Evolutionary conservation across 2,113 vertebrate species (phyloP).

Genomic region (Microcebus tavaratra): DNA sequence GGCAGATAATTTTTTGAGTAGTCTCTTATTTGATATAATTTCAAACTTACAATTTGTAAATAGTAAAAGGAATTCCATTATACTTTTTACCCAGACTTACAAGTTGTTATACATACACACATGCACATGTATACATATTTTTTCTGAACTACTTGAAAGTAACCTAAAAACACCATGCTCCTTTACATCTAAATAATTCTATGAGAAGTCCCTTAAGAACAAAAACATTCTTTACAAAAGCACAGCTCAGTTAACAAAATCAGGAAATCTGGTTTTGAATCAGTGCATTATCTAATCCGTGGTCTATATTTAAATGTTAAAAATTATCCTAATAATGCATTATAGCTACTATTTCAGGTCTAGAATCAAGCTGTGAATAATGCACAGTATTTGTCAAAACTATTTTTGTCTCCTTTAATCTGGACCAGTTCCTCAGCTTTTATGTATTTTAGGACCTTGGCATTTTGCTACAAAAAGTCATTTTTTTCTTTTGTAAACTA

Average conservation of each 20-base stretch:
- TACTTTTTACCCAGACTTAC: neutral
- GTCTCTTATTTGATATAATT: neutral
- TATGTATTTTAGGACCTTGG: neutral
- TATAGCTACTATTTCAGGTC: neutral
- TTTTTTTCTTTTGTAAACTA: neutral
- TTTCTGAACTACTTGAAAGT: neutral
- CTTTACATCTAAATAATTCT: neutral
- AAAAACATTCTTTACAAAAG: neutral
- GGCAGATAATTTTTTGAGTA: neutral
- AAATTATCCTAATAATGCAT: neutral
- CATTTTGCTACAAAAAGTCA: neutral
- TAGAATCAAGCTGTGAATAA: neutral
- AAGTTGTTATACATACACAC: neutral
- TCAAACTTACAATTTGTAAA: neutral
- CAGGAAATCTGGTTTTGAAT: neutral
- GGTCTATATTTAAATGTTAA: neutral
- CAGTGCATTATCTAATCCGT: neutral
- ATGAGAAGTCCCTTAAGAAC: neutral
- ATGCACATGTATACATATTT: neutral
- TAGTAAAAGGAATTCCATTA: neutral
- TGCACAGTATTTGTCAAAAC: neutral
- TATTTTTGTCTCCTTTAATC: conserved; percentile 42
- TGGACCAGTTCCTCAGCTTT: neutral
- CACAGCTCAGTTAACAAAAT: neutral
- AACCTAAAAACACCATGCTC: neutral